Evolutionary conservation across 2,113 vertebrate species (phyloP).

Genomic region (Cryptomyrus ogoouensis): DNA sequence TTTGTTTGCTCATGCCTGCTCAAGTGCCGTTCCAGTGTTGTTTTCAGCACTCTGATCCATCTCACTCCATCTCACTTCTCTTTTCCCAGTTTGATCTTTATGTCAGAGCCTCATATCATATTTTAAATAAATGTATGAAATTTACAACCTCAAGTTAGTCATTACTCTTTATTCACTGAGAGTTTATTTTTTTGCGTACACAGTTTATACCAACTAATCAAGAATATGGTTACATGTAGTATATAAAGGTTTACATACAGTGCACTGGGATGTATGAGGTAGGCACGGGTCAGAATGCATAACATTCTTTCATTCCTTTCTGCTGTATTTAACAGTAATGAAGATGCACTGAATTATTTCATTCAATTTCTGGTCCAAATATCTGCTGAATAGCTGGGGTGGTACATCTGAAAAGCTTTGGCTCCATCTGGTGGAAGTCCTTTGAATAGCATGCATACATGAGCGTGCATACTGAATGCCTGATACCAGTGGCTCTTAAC

Average conservation of each 20-base stretch:
- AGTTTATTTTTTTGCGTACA: background rate
- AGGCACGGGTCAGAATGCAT: background rate
- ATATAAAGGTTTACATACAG: background rate
- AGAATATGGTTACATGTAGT: background rate
- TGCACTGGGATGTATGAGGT: background rate
- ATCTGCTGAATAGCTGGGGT: background rate
- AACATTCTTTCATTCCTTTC: background rate
- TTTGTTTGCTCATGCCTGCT: constrained; percentile 35
- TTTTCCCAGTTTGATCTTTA: constrained; percentile 43
- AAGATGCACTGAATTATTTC: background rate
- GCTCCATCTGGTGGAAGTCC: background rate
- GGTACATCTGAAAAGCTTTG: background rate
- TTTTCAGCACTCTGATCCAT: background rate
- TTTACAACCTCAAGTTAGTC: background rate
- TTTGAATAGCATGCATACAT: background rate
- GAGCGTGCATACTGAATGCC: background rate
- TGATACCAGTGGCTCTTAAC: background rate
- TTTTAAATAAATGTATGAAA: constrained; percentile 52
- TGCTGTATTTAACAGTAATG: background rate
- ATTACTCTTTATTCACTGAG: background rate
- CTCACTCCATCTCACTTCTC: background rate
- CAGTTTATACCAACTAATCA: background rate
- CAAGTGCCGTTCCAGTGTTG: constrained; percentile 48
- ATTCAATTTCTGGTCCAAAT: background rate
- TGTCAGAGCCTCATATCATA: constrained; percentile 45